A percentile compares a stretch with the other conserved stretches of the same genome.
phyloP scores from a whole-genome alignment of 2,797 vertebrate genomes.

The Danio kyathit region DNA sequence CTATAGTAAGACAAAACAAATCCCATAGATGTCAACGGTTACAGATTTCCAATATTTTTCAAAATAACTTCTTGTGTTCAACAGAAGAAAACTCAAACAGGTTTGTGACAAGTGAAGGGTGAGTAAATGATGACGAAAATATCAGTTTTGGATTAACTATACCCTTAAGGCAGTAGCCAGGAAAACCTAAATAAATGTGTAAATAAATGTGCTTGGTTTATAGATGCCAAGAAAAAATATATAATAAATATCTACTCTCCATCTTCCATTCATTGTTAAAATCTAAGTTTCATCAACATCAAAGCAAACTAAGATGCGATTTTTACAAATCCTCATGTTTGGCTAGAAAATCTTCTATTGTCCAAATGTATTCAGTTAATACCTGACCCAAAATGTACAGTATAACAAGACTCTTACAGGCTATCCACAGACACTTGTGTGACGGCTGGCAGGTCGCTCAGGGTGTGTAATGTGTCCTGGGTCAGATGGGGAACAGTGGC shows the following conservation, averaged over 20 bases:
- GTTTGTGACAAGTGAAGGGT: too few relatives aligned
- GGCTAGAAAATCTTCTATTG: background rate
- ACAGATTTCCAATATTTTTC: too few relatives aligned
- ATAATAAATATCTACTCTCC: background rate
- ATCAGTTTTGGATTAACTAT: too few relatives aligned
- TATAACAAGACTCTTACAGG: constrained; percentile 80
- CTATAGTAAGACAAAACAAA: too few relatives aligned
- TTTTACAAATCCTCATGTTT: background rate
- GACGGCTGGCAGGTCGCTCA: constrained; percentile 83
- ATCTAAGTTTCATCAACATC: background rate
- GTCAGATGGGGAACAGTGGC: constrained; percentile 92
- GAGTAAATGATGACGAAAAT: too few relatives aligned
- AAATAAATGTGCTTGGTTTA: background rate
- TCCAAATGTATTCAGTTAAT: background rate
- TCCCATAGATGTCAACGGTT: too few relatives aligned
- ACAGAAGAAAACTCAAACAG: too few relatives aligned
- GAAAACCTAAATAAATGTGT: too few relatives aligned
- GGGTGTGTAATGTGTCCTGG: constrained; percentile 82
- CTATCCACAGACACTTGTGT: constrained; percentile 86
- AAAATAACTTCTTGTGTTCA: too few relatives aligned
- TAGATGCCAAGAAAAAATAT: background rate
- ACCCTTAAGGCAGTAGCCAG: too few relatives aligned
- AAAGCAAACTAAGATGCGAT: background rate
- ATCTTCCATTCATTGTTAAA: background rate
- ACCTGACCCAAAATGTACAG: background rate